phyloP scores from a whole-genome alignment of 2,113 vertebrate genomes.

The Dryoscopus gambensis region DNA sequence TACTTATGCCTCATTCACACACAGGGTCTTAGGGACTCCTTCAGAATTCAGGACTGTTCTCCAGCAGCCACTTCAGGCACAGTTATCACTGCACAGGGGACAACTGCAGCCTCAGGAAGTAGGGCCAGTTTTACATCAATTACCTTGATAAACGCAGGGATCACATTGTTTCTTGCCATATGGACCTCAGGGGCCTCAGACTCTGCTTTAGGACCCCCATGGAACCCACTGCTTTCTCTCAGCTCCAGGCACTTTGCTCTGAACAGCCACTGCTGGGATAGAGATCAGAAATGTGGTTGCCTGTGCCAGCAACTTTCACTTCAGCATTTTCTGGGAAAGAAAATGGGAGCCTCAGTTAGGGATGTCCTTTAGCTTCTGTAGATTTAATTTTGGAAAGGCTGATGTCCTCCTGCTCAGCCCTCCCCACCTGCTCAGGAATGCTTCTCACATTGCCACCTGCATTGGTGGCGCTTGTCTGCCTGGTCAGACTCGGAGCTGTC shows the following conservation, averaged over 20 bases:
- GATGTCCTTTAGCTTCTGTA: background rate
- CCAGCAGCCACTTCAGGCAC: background rate
- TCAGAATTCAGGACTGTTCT: background rate
- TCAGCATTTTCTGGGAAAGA: background rate
- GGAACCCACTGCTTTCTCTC: background rate
- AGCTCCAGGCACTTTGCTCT: background rate
- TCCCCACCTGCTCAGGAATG: conserved; percentile 16
- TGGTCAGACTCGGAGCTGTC: background rate
- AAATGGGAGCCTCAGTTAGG: background rate
- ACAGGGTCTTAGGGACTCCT: background rate
- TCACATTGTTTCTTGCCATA: background rate
- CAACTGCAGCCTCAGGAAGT: background rate
- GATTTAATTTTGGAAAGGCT: background rate
- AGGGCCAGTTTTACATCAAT: background rate
- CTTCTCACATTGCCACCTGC: background rate
- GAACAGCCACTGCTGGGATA: background rate
- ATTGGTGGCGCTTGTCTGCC: background rate
- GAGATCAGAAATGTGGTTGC: background rate
- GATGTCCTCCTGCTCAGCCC: background rate
- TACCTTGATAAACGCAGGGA: background rate
- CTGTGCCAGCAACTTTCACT: background rate
- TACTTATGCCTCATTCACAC: background rate
- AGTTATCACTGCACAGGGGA: background rate
- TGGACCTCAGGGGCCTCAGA: background rate
- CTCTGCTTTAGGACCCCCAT: background rate